Conservation (phyloP, 2,113 vertebrate genomes). For the Craseonycteris thonglongyai region DNA sequence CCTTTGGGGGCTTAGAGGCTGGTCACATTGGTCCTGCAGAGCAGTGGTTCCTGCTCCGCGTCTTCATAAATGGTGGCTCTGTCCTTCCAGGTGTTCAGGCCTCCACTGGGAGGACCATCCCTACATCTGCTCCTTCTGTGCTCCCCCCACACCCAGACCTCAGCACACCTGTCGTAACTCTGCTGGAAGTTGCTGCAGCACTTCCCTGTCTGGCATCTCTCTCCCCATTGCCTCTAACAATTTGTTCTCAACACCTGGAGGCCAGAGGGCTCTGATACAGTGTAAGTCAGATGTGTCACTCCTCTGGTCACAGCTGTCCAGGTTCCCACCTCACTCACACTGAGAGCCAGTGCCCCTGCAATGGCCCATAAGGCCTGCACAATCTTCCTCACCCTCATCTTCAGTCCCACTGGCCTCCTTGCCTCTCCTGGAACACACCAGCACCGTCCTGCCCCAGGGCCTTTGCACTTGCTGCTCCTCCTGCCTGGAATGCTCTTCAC, state of each 20-base stretch:
- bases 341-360: not conserved
- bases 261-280: not conserved
- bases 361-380: not conserved
- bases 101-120: accelerated
- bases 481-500: not conserved
- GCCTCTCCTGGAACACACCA: not conserved
- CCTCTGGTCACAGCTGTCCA: not conserved
- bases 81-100: not conserved
- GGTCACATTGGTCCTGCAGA: not conserved
- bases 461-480: not conserved
- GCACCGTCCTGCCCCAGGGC: not conserved
- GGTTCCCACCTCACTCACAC: not conserved
- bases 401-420: accelerated
- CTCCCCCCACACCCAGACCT: accelerated
- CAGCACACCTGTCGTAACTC: not conserved
- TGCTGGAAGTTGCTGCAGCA: accelerated
- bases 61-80: not conserved
- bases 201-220: not conserved
- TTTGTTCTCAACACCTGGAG: not conserved
- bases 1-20: not conserved
- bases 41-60: not conserved
- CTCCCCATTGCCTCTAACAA: not conserved
- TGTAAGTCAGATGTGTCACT: accelerated
- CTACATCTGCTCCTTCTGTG: not conserved
- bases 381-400: not conserved